Conservation (phyloP, 1,140 invertebrate species). For the Tyrophagus putrescentiae region DNA sequence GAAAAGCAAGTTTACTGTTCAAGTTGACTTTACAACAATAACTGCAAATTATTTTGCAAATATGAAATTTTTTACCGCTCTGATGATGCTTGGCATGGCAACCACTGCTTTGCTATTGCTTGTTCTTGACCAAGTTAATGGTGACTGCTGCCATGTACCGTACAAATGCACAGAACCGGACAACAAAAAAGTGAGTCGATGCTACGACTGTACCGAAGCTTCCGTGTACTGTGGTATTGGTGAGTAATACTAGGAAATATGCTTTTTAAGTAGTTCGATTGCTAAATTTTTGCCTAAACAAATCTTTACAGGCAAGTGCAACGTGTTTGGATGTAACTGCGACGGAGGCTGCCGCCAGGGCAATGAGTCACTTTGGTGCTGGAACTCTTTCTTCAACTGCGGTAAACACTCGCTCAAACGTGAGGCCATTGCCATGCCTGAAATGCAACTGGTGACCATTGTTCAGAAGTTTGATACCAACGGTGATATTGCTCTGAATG, state of each 20-base stretch:
- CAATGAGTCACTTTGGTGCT: slow-evolving; percentile 10
- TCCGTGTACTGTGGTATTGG: slow-evolving; percentile 10
- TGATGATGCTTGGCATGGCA: no score
- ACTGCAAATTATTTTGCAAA: no score
- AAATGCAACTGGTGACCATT: not conserved
- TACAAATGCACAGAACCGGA: slow-evolving; percentile 1
- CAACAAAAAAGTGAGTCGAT: not conserved
- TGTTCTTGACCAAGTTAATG: not conserved
- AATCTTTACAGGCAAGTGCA: no score
- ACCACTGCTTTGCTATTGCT: not conserved
- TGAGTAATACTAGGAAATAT: no score
- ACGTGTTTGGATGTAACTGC: slow-evolving; percentile 20
- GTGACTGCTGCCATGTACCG: slow-evolving; percentile 3
- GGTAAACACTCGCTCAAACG: not conserved
- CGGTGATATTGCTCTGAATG: not conserved
- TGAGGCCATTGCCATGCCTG: not conserved
- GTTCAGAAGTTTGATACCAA: slow-evolving; percentile 1
- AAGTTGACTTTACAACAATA: no score
- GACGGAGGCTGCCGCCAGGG: slow-evolving; percentile 15
- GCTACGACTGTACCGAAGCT: slow-evolving; percentile 16
- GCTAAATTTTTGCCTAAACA: no score
- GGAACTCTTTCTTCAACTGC: slow-evolving; percentile 3
- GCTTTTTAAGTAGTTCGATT: no score
- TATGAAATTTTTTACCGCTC: no score
- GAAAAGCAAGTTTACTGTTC: no score